Percentiles rank a stretch among this genome's conserved stretches.
phyloP scores from a whole-genome alignment of 2,113 vertebrate species.

The Pelecanus crispus region DNA sequence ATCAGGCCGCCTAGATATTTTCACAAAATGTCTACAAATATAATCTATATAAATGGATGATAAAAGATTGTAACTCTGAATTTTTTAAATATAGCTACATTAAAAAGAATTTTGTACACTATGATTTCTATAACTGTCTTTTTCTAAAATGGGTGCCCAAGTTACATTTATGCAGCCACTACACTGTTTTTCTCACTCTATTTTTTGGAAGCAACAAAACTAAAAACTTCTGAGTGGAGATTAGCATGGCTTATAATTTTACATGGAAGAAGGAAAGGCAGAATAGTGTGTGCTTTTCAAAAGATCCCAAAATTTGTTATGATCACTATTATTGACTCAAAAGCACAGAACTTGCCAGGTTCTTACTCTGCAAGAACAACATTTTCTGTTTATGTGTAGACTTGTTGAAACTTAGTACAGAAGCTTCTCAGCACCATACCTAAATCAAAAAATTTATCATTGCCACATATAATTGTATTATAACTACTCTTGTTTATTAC shows the following conservation, averaged over 20 bases:
- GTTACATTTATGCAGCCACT: constrained; percentile 39
- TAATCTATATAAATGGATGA: background rate
- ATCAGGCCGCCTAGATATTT: background rate
- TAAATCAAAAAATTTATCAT: background rate
- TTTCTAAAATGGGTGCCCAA: background rate
- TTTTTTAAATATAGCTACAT: background rate
- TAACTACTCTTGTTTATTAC: background rate
- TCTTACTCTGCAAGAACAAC: background rate
- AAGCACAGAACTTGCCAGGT: background rate
- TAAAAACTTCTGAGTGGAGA: background rate
- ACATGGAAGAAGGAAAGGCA: background rate
- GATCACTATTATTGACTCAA: background rate
- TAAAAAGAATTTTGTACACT: background rate
- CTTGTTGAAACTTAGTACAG: background rate
- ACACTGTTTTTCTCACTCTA: background rate
- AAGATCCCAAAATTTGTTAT: background rate
- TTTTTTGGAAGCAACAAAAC: background rate
- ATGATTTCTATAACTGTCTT: constrained; percentile 37
- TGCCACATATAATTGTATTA: too few species aligned
- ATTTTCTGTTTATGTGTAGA: background rate
- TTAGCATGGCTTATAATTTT: background rate
- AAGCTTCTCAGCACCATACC: background rate
- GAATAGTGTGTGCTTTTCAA: background rate
- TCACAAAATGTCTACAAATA: background rate
- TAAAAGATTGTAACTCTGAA: background rate